Conservation (phyloP, 2,797 vertebrate genomes). For the Peromyscus melanophrys region DNA sequence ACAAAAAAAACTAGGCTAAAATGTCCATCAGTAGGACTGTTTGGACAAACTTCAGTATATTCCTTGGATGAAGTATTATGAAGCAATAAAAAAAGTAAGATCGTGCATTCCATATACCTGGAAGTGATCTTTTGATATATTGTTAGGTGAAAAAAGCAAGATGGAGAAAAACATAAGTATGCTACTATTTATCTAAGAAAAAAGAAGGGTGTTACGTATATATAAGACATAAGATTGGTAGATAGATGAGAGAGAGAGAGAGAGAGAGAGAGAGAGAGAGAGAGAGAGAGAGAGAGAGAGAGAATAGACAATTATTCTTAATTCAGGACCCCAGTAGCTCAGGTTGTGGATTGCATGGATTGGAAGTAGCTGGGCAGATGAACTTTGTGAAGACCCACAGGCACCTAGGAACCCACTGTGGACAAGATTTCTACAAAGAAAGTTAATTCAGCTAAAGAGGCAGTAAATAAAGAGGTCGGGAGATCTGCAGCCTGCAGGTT, state of each 20-base stretch:
- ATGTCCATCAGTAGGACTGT: conserved; percentile 5
- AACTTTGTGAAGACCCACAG: background rate
- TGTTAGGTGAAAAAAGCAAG: conserved; percentile 18
- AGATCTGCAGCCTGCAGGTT: background rate
- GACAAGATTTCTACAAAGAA: conserved; percentile 22
- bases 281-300: background rate
- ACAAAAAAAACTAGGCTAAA: conserved; percentile 8
- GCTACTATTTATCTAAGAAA: conserved; percentile 37
- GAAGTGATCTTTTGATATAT: background rate
- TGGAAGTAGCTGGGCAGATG: background rate
- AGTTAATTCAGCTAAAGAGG: conserved; percentile 1
- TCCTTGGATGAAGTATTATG: background rate
- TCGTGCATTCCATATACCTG: background rate
- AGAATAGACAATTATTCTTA: background rate
- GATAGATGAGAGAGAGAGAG: background rate
- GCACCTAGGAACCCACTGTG: background rate
- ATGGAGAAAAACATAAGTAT: background rate
- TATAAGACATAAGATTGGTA: background rate
- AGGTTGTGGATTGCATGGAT: background rate
- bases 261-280: background rate
- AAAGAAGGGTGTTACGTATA: background rate
- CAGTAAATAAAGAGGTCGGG: conserved; percentile 20
- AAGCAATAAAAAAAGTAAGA: conserved; percentile 52
- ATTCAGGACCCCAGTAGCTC: background rate
- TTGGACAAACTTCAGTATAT: background rate